A percentile compares a stretch with the other conserved stretches of the same genome.
These are phyloP conservation scores for Protonibea diacanthus DNA, from an alignment of 2,797 vertebrate species.

Conservation along the genomic window DNA sequence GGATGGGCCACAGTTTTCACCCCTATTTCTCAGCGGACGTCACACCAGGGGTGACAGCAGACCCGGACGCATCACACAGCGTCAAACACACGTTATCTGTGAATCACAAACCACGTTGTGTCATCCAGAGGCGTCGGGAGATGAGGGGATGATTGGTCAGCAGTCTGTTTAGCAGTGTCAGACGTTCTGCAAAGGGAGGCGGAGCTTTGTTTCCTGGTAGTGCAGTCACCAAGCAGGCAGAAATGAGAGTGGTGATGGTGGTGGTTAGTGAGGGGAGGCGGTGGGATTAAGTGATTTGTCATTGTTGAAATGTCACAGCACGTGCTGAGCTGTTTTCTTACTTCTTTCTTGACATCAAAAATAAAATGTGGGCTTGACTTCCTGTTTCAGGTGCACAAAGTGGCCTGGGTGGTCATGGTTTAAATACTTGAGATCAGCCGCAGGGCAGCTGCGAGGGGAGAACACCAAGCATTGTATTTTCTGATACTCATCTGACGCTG, in stretches of 20 bases:
- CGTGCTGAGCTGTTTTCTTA: background rate
- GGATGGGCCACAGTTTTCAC: constrained; percentile 21
- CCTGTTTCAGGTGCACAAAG: constrained; percentile 29
- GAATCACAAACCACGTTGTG: constrained; percentile 45
- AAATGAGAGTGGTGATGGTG: background rate
- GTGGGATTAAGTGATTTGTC: constrained; percentile 28
- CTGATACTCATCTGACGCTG: constrained; percentile 55
- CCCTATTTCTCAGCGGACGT: constrained; percentile 33
- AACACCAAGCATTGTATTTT: constrained; percentile 27
- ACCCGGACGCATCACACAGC: constrained; percentile 8
- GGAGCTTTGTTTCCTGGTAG: constrained; percentile 41
- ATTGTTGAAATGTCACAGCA: constrained; percentile 12
- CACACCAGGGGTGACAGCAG: background rate
- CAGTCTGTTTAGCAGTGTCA: constrained; percentile 44
- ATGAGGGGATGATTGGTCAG: constrained; percentile 54
- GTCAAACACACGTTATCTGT: constrained; percentile 29
- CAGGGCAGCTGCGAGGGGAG: constrained; percentile 14
- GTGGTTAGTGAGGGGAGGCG: background rate
- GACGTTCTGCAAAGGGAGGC: constrained; percentile 35
- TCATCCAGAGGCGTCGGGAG: constrained; percentile 10
- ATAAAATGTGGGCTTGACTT: constrained; percentile 5
- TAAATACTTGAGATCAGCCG: background rate
- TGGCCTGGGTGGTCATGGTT: constrained; percentile 13
- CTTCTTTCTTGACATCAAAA: constrained; percentile 16
- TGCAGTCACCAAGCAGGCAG: constrained; percentile 44